Evolutionary conservation across 2,797 vertebrate genomes (phyloP).

Genomic region (Clarias platycephalus): DNA sequence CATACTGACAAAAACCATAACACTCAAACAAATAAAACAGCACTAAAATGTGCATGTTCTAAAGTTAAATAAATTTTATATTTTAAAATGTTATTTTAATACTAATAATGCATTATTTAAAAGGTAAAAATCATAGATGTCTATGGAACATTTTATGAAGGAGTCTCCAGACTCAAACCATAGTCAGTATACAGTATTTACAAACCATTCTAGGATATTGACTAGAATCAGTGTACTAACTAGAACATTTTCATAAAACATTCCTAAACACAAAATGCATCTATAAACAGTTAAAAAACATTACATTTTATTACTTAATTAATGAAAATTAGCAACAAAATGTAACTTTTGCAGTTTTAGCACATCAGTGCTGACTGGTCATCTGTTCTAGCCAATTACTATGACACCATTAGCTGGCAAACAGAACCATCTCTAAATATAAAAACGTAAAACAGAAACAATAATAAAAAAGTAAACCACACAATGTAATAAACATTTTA

Average conservation of each 20-base stretch:
- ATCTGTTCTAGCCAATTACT: neutral
- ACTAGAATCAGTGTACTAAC: neutral
- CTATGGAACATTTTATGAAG: too few species aligned
- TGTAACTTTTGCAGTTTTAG: neutral
- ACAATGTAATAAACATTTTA: constrained; percentile 52
- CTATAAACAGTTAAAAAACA: neutral
- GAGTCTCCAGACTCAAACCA: too few species aligned
- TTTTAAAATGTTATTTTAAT: neutral
- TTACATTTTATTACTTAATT: neutral
- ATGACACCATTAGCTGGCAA: neutral
- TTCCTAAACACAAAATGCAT: neutral
- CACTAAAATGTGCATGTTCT: neutral
- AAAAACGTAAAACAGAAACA: neutral
- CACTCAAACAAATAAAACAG: neutral
- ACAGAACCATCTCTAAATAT: neutral
- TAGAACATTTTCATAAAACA: neutral
- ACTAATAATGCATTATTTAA: neutral
- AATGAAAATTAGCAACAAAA: neutral
- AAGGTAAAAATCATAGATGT: too few species aligned
- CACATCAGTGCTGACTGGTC: neutral
- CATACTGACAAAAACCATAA: neutral
- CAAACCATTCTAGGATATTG: too few species aligned
- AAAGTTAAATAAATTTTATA: neutral
- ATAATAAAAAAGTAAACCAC: neutral
- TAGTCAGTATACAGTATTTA: too few species aligned